Evolutionary conservation across 1,140 invertebrate genomes (phyloP).

Genomic region (Atta cephalotes): DNA sequence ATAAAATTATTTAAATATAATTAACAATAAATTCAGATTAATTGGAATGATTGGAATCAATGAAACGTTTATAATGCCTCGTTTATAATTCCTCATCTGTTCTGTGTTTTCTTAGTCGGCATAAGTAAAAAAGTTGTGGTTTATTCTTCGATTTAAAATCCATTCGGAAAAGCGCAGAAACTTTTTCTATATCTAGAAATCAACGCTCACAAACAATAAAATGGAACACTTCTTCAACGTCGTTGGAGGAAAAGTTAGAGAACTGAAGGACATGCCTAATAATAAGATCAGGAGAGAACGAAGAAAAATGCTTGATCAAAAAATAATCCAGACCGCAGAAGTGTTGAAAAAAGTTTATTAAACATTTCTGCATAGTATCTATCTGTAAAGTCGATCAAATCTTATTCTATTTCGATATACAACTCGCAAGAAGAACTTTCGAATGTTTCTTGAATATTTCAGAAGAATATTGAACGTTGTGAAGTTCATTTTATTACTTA

Average conservation of each 20-base stretch:
- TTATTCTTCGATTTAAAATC: constrained; percentile 15
- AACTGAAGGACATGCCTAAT: background rate
- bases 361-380: constrained; percentile 35
- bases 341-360: constrained; percentile 62
- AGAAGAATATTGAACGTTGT: constrained; percentile 37
- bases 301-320: constrained; percentile 17
- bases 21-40: background rate
- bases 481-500: constrained; percentile 11
- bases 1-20: background rate
- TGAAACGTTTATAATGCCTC: constrained; percentile 7
- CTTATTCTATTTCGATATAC: constrained; percentile 48
- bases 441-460: constrained; percentile 36
- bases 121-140: background rate
- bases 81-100: background rate
- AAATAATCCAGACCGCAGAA: constrained; percentile 14
- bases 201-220: background rate
- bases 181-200: constrained; percentile 28
- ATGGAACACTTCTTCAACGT: background rate
- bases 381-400: constrained; percentile 50
- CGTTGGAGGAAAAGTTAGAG: constrained; percentile 7
- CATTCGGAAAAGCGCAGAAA: background rate
- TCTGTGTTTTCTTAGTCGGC: background rate
- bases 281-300: background rate
- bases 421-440: constrained; percentile 29
- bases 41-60: background rate